These are phyloP conservation scores for Chromobotia macracanthus DNA, from an alignment of 2,797 vertebrate genomes.

Conservation along the genomic window DNA sequence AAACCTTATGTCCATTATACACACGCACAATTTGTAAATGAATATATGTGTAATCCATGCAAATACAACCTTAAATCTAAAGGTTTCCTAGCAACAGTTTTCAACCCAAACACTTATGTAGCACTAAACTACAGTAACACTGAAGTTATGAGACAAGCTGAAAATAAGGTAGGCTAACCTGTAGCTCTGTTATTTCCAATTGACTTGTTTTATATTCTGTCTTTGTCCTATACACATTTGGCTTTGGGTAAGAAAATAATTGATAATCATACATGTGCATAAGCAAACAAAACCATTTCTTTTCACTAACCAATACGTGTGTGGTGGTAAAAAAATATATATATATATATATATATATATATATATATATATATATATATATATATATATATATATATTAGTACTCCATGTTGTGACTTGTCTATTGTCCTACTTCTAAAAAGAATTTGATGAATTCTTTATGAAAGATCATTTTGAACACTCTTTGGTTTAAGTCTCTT, in stretches of 20 bases:
- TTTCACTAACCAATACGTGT: conserved; percentile 58
- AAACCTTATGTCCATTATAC: conserved; percentile 41
- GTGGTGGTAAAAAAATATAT: too few species aligned
- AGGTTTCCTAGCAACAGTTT: conserved; percentile 46
- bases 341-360: conserved; percentile 43
- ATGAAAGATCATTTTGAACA: conserved; percentile 73
- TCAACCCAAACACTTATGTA: conserved; percentile 56
- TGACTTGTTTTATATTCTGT: conserved; percentile 53
- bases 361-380: conserved; percentile 40
- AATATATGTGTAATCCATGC: conserved; percentile 50
- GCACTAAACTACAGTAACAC: conserved; percentile 71
- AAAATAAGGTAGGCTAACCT: conserved; percentile 74
- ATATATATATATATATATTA: conserved; percentile 40
- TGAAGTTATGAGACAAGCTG: conserved; percentile 70
- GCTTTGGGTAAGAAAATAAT: conserved; percentile 88
- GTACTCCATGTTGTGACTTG: conserved; percentile 54
- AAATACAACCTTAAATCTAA: conserved; percentile 45
- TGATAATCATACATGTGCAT: conserved; percentile 73
- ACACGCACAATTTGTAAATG: conserved; percentile 44
- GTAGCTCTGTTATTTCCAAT: conserved; percentile 75
- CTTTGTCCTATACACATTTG: conserved; percentile 83
- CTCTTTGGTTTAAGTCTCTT: conserved; percentile 90
- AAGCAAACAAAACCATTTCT: conserved; percentile 59
- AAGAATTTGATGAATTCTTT: conserved; percentile 64
- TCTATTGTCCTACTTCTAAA: conserved; percentile 60